These are phyloP conservation scores for Galemys pyrenaicus DNA, from an alignment of 2,113 vertebrate species.

Conservation along the genomic window DNA sequence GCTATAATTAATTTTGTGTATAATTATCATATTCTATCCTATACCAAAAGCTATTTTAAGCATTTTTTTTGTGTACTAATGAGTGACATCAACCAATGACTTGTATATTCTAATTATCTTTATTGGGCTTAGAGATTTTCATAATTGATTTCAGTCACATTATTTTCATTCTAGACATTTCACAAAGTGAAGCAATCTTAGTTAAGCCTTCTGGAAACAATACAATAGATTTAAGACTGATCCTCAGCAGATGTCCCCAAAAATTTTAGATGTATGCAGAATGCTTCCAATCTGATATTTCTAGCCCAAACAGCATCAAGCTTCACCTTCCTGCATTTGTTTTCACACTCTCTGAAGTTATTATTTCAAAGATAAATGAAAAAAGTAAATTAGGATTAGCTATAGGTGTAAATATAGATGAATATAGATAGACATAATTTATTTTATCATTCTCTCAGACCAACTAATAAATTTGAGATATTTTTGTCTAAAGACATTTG, in stretches of 20 bases:
- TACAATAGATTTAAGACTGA: not conserved
- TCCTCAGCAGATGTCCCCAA: not conserved
- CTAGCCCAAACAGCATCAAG: not conserved
- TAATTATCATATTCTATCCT: conserved; percentile 52
- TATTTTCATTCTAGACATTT: conserved; percentile 58
- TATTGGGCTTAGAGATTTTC: conserved; percentile 49
- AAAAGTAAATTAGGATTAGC: not conserved
- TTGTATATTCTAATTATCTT: conserved; percentile 66
- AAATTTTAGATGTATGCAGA: not conserved
- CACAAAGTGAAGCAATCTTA: conserved; percentile 37
- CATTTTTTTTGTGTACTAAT: conserved; percentile 50
- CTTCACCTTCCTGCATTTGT: not conserved
- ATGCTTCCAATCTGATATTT: not conserved
- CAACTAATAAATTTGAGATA: not conserved
- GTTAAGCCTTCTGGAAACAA: not conserved
- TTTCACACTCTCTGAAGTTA: not conserved
- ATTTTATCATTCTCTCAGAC: not conserved
- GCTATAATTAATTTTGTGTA: conserved; percentile 18
- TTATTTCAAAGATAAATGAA: not conserved
- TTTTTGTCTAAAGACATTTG: not conserved
- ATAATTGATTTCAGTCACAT: conserved; percentile 47
- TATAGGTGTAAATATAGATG: not conserved
- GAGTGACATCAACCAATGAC: conserved; percentile 54
- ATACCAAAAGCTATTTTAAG: conserved; percentile 54
- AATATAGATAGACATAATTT: not conserved